phyloP scores from a whole-genome alignment of 2,113 vertebrate species.

The Corythornis madagascariensis region DNA sequence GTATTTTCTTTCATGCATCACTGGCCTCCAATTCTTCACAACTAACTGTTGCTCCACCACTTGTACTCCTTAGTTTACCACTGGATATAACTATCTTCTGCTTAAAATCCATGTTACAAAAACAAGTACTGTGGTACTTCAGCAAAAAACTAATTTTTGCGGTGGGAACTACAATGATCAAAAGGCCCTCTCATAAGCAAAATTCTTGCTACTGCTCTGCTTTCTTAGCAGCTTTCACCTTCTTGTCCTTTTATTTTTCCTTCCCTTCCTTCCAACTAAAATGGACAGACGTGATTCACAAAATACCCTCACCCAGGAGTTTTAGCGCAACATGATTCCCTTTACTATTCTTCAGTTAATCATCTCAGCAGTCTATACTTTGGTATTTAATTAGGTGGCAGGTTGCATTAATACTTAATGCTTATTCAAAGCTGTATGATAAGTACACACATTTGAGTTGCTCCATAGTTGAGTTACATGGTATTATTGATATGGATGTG shows the following conservation, averaged over 20 bases:
- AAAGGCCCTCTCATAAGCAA: neutral
- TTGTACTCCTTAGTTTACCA: neutral
- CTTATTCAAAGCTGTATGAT: neutral
- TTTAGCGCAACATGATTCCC: neutral
- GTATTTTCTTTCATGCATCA: neutral
- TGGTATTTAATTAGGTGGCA: neutral
- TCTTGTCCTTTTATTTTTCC: neutral
- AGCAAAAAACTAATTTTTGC: neutral
- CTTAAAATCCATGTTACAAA: neutral
- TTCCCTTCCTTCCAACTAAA: neutral
- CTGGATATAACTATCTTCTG: neutral
- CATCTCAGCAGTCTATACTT: neutral
- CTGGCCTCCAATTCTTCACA: neutral
- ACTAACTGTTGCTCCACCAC: neutral
- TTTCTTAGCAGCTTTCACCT: neutral
- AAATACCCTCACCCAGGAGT: neutral
- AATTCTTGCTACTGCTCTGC: neutral
- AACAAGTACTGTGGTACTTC: neutral
- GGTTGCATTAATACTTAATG: neutral
- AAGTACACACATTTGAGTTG: neutral
- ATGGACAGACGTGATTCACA: neutral
- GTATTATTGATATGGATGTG: neutral
- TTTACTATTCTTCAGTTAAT: neutral
- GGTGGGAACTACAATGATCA: neutral
- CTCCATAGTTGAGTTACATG: neutral